phyloP scores from a whole-genome alignment of 2,888 invertebrate genomes.

The Sminthurides aquaticus region DNA sequence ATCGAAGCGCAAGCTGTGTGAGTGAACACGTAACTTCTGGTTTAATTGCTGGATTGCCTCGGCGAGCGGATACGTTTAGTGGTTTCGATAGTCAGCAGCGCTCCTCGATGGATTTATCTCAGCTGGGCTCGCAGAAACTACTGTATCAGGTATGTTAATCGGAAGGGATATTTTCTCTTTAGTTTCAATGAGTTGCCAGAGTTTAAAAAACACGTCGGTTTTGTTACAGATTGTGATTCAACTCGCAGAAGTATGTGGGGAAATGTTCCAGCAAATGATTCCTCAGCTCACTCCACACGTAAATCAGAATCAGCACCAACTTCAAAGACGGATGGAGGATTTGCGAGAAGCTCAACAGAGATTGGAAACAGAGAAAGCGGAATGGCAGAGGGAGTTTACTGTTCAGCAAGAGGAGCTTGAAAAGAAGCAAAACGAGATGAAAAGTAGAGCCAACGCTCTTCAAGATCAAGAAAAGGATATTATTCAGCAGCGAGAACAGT shows the following conservation, averaged over 20 bases:
- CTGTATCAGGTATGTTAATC: slow-evolving; percentile 25
- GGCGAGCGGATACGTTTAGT: slow-evolving; percentile 91
- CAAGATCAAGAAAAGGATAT: slow-evolving; percentile 75
- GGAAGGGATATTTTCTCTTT: background rate
- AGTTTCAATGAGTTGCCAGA: background rate
- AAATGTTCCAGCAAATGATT: slow-evolving; percentile 41
- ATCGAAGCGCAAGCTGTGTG: slow-evolving; percentile 80
- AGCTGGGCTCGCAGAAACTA: slow-evolving; percentile 27
- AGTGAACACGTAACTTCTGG: slow-evolving; percentile 86
- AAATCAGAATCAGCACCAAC: slow-evolving; percentile 39
- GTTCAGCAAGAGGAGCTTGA: slow-evolving; percentile 37
- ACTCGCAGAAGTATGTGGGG: slow-evolving; percentile 41
- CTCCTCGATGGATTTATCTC: slow-evolving; percentile 25
- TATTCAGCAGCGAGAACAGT: slow-evolving; percentile 79
- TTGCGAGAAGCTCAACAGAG: slow-evolving; percentile 41
- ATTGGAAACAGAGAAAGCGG: slow-evolving; percentile 41
- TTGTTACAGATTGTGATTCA: slow-evolving; percentile 38
- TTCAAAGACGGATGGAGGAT: slow-evolving; percentile 43
- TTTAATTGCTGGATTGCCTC: slow-evolving; percentile 76
- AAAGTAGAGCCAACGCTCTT: slow-evolving; percentile 54
- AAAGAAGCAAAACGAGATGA: slow-evolving; percentile 33
- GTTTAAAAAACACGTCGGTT: background rate
- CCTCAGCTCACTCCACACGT: slow-evolving; percentile 39
- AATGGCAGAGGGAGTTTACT: slow-evolving; percentile 37
- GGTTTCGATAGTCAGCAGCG: slow-evolving; percentile 65